Base-by-base conservation (phyloP, 2,888 invertebrate genomes). In the Desoria tigrina region DNA sequence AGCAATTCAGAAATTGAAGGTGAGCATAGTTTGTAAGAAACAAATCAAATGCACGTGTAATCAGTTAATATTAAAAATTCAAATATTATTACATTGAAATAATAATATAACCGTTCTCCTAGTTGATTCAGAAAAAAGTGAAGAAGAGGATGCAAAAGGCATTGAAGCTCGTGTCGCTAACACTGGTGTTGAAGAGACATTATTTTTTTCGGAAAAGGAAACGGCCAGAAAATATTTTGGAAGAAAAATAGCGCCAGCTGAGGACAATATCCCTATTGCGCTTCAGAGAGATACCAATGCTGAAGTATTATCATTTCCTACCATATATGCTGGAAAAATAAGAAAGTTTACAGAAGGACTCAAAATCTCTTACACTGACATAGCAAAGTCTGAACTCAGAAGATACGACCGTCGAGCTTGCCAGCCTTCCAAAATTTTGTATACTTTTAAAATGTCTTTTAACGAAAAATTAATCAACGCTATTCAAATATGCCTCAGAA, bases 371-470 rank as follows among this genome's bases (percentile, higher is more conserved):
- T 59, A 59, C 21, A 53, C 63, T 11, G 71, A 71, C 23, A 63
- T 68, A 61, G 63, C 59, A 1, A 65, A 61, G 39, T 65, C 66
- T 1, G 68, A 68, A 60, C n/a, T 60, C 2, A 21, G 68, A 45
- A 14, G 50, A 2, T 61, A 61, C 42, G 65, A 65, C 53, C 50
- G 66, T 26, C 42, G 66, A 28, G 28, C 26, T 21, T 51, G 51
- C 23, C 26, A 11, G 1, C 54, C 61, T 2, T 26, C 23, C 24
- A 61, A 66, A 27, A 32, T 69, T n/a, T 32, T 69, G 1, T 69
- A 59, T 23, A 28, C 55, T 1, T 64, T 42, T 42, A 63, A 61
- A 11, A 51, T 42, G 18, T 61, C 51, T 1, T 50, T 16, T 7
- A 63, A 50, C 18, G 42, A 61, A 14, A 55, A 53, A 45, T 37